Evolutionary conservation across 2,797 vertebrate genomes (phyloP).

Genomic region (Leuciscus waleckii): DNA sequence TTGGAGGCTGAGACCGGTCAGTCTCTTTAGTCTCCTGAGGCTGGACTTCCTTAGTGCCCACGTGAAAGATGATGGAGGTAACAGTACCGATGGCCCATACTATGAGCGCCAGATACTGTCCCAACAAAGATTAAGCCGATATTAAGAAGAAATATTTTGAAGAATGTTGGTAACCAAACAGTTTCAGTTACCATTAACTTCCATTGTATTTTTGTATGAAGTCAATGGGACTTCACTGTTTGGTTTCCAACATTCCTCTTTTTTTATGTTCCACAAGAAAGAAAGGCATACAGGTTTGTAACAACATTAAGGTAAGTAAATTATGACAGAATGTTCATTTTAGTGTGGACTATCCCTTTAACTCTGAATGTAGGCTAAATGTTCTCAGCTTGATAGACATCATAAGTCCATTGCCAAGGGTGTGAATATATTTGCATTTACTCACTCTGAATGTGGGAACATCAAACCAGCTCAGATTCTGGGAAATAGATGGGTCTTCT

Average conservation of each 20-base stretch:
- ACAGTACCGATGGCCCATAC: slow-evolving; percentile 77
- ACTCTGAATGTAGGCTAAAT: not conserved
- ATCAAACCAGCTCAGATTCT: slow-evolving; percentile 78
- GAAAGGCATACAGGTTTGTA: not conserved
- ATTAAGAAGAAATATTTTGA: not conserved
- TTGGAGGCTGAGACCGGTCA: slow-evolving; percentile 58
- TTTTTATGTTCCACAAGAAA: not conserved
- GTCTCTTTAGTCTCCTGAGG: not conserved
- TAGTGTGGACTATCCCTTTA: not conserved
- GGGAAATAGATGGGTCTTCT: slow-evolving; percentile 42
- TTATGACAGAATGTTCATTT: not conserved
- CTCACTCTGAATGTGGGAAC: slow-evolving; percentile 84
- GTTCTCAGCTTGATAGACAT: not conserved
- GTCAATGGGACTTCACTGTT: not conserved
- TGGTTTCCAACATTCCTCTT: not conserved
- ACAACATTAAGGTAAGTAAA: not conserved
- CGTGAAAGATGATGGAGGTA: slow-evolving; percentile 86
- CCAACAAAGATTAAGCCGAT: not conserved
- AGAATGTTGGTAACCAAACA: not conserved
- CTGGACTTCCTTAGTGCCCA: slow-evolving; percentile 80
- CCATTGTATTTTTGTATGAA: not conserved
- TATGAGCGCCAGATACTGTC: slow-evolving; percentile 82
- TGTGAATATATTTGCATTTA: not conserved
- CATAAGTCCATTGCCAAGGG: not conserved
- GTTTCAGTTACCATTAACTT: not conserved